Conservation (phyloP, 2,888 invertebrate species). For the Megalurothrips usitatus region DNA sequence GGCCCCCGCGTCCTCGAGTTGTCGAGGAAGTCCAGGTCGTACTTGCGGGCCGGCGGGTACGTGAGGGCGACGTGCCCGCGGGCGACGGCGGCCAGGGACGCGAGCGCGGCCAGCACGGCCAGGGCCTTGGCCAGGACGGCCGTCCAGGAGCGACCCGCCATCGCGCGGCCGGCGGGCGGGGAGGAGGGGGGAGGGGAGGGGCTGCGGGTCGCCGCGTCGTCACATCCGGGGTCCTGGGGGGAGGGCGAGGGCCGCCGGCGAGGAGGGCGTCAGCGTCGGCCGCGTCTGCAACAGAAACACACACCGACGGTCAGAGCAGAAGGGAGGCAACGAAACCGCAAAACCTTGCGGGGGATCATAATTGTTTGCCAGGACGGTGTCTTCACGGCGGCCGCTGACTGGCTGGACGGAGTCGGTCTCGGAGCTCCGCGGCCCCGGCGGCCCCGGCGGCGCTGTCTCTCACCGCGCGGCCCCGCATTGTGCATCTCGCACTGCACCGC, state of each 20-base stretch:
- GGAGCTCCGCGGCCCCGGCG: too few species aligned
- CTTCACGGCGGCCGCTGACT: neutral
- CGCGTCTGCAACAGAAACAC: neutral
- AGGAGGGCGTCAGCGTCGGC: neutral
- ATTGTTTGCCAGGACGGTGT: neutral
- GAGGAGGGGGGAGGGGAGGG: too few species aligned
- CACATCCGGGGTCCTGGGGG: neutral
- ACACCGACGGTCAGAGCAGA: neutral
- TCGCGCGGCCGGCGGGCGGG: neutral
- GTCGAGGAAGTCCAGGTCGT: slow-evolving; percentile 88
- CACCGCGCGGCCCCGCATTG: too few species aligned
- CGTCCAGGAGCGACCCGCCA: neutral
- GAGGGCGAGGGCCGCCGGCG: neutral
- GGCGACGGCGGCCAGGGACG: slow-evolving; percentile 28
- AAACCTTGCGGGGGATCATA: neutral
- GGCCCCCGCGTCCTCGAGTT: slow-evolving; percentile 83
- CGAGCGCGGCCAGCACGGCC: neutral
- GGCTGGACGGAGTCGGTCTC: too few species aligned
- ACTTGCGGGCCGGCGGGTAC: slow-evolving; percentile 82
- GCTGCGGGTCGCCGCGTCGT: neutral
- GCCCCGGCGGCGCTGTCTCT: too few species aligned
- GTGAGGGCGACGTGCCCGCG: slow-evolving; percentile 76
- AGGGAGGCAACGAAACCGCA: neutral
- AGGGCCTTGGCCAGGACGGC: neutral
- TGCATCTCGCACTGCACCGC: too few species aligned